phyloP scores from a whole-genome alignment of 2,113 vertebrate genomes.

The Martes martes region DNA sequence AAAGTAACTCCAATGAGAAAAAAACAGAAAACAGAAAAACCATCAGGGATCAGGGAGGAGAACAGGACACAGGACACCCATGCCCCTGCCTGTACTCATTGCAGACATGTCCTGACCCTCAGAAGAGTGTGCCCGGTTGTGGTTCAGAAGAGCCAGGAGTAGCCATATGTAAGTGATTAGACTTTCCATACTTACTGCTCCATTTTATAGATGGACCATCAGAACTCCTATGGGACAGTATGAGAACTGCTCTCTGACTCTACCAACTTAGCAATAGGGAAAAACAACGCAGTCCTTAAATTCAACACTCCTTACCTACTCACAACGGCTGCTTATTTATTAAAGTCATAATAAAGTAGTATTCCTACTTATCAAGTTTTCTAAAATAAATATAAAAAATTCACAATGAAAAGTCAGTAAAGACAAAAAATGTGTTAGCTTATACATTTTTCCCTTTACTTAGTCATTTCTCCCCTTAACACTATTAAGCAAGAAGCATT shows the following conservation, averaged over 20 bases:
- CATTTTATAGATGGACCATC: neutral
- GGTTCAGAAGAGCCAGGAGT: neutral
- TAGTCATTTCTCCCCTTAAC: neutral
- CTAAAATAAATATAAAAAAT: neutral
- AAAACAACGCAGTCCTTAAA: neutral
- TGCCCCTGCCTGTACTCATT: rapidly evolving
- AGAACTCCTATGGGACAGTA: rapidly evolving
- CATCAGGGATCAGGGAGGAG: neutral
- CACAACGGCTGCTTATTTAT: neutral
- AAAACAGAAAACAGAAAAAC: neutral
- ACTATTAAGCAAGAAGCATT: conserved; percentile 11
- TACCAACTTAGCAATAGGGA: neutral
- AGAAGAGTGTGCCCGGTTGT: neutral
- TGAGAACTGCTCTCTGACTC: neutral
- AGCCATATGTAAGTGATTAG: rapidly evolving
- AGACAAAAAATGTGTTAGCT: neutral
- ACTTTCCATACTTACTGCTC: neutral
- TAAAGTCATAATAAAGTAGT: neutral
- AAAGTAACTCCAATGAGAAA: neutral
- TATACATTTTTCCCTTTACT: neutral
- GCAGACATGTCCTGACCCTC: neutral
- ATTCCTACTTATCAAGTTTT: neutral
- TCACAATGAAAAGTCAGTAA: neutral
- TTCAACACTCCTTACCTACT: neutral
- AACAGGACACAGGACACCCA: rapidly evolving